Evolutionary conservation across 2,113 vertebrate species (phyloP).

Genomic region (Morone chrysops): DNA sequence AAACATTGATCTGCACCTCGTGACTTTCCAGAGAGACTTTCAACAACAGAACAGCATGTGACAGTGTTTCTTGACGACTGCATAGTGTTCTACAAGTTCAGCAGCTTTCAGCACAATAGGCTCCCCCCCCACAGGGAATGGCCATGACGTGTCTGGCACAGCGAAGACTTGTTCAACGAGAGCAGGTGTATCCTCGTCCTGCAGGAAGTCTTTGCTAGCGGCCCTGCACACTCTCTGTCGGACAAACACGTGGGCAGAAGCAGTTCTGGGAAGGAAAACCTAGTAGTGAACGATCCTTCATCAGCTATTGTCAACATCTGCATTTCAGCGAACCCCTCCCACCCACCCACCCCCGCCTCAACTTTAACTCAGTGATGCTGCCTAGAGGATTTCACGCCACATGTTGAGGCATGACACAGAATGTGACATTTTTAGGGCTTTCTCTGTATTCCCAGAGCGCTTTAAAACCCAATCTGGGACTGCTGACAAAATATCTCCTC

Average conservation of each 20-base stretch:
- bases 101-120: slow-evolving; percentile 57
- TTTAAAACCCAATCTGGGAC: slow-evolving; percentile 63
- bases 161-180: slow-evolving; percentile 41
- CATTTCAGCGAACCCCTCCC: neutral
- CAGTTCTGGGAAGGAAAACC: slow-evolving; percentile 40
- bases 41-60: slow-evolving; percentile 4
- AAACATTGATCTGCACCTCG: neutral
- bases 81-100: slow-evolving; percentile 61
- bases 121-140: slow-evolving; percentile 23
- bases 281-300: slow-evolving; percentile 25
- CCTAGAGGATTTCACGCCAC: slow-evolving; percentile 25
- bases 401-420: slow-evolving; percentile 30
- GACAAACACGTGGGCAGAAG: slow-evolving; percentile 45
- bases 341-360: too few relatives aligned
- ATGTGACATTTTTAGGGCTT: slow-evolving; percentile 51
- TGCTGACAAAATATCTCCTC: slow-evolving; percentile 48
- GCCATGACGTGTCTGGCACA: slow-evolving; percentile 28
- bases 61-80: slow-evolving; percentile 15
- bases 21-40: neutral
- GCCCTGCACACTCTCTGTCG: slow-evolving; percentile 23
- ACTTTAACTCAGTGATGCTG: slow-evolving; percentile 1
- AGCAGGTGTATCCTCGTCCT: slow-evolving; percentile 80
- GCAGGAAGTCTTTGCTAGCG: slow-evolving; percentile 55
- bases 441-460: slow-evolving; percentile 10
- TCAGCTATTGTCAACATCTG: slow-evolving; percentile 55